These are phyloP conservation scores for Cryptus armator DNA, from an alignment of 2,888 invertebrate genomes.

Conservation along the genomic window DNA sequence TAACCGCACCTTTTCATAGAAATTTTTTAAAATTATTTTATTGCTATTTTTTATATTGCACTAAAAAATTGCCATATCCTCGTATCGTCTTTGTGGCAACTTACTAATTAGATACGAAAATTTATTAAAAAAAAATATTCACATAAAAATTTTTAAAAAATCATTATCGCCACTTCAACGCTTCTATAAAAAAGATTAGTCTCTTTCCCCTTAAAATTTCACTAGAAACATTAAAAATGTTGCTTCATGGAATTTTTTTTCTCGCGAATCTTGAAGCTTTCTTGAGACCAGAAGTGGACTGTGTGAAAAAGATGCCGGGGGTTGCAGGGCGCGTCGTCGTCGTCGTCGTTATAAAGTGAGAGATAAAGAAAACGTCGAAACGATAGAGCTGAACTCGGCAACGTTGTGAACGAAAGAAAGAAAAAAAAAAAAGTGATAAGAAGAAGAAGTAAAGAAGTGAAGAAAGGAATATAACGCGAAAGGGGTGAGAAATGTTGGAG, in stretches of 20 bases:
- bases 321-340: background rate
- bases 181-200: background rate
- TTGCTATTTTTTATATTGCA: background rate
- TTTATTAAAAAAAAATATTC: background rate
- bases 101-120: background rate
- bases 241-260: background rate
- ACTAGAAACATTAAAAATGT: background rate
- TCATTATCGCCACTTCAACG: background rate
- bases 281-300: constrained; percentile 7
- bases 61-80: background rate
- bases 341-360: constrained; percentile 22
- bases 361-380: constrained; percentile 18
- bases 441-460: background rate
- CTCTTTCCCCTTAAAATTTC: background rate
- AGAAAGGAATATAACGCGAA: constrained; percentile 5
- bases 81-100: background rate
- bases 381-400: constrained; percentile 24
- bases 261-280: background rate
- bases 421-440: constrained; percentile 2
- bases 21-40: constrained; percentile 32
- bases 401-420: constrained; percentile 13
- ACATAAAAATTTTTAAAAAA: background rate
- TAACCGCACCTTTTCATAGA: constrained; percentile 42
- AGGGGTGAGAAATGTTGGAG: constrained; percentile 15
- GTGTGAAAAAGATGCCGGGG: constrained; percentile 30